Base-by-base conservation (phyloP, 2,113 vertebrate genomes). In the Orycteropus afer region DNA sequence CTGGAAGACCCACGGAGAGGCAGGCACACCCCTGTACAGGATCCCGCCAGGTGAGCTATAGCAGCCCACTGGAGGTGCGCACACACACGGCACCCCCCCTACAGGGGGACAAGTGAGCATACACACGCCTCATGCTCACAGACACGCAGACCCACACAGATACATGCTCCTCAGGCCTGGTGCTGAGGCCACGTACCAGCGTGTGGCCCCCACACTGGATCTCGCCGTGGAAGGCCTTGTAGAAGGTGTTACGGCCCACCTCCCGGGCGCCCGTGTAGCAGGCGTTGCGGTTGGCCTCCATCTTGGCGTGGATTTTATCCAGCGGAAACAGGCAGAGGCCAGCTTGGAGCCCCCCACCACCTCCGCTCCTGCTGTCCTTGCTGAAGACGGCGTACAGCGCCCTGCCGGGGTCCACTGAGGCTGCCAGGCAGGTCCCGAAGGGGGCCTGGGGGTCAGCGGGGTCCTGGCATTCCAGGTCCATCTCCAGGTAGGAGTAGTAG, bases 401-500 rank as follows among this genome's bases (percentile, higher is more conserved):
- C 92, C 98, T 20, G 27, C 59, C 97, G 76, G 98, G 98, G 1
- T 92, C 97, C 42, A 99, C 86, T 0, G 98, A 99, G 25, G 99
- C 99, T 0, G 99, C 99, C 93, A 99, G 98, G 42, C 98, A 99
- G 95, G 99, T 98, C 94, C 99, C 99, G 63, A 98, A 99, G 89
- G 87, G 4, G 12, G 3, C 25, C n/a, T 51, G 78, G 18, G 59
- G 0, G 37, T 94, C 96, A 0, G 96, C 73, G 3, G 94, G 65
- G 9, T 94, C 97, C 13, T 95, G 98, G 91, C 99, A 99, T 86
- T 97, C 98, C 89, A 99, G 98, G 97, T 99, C 99, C 98, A 99
- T 99, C 98, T 99, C 99, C 1, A 99, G 99, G 97, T 99, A 99
- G n/a, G 99, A 99, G 96, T 99, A 99, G 55, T 99, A 99, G 34